These are phyloP conservation scores for Alouatta palliata DNA, from an alignment of 2,113 vertebrate species.

Conservation along the genomic window DNA sequence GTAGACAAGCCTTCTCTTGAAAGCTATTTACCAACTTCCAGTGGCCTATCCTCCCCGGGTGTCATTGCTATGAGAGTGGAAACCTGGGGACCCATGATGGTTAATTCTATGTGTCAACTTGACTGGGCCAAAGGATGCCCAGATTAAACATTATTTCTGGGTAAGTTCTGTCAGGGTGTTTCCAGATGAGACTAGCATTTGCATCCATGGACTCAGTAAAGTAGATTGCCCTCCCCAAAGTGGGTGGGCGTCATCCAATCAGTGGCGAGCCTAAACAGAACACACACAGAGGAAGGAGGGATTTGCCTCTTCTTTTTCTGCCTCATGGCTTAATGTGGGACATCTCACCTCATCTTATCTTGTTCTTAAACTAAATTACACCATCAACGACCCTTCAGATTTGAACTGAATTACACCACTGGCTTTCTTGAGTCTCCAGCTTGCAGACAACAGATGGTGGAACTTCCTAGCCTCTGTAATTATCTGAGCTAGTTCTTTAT, in stretches of 20 bases:
- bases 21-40: neutral
- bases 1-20: neutral
- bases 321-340: neutral
- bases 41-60: neutral
- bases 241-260: neutral
- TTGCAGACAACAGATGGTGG: neutral
- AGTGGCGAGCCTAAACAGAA: neutral
- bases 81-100: neutral
- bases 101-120: neutral
- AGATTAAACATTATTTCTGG: neutral
- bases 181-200: neutral
- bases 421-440: neutral
- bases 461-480: neutral
- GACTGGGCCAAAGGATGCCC: neutral
- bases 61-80: neutral
- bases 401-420: too few relatives aligned
- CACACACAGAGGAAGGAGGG: neutral
- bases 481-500: neutral
- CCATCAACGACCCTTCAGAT: neutral
- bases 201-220: neutral
- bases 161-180: neutral
- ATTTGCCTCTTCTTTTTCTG: neutral
- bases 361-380: neutral
- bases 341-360: neutral
- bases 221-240: neutral